Percentiles rank a stretch among this genome's conserved stretches.
These are phyloP conservation scores for Ctenodactylus gundi DNA, from an alignment of 2,113 vertebrate genomes.

Conservation along the genomic window DNA sequence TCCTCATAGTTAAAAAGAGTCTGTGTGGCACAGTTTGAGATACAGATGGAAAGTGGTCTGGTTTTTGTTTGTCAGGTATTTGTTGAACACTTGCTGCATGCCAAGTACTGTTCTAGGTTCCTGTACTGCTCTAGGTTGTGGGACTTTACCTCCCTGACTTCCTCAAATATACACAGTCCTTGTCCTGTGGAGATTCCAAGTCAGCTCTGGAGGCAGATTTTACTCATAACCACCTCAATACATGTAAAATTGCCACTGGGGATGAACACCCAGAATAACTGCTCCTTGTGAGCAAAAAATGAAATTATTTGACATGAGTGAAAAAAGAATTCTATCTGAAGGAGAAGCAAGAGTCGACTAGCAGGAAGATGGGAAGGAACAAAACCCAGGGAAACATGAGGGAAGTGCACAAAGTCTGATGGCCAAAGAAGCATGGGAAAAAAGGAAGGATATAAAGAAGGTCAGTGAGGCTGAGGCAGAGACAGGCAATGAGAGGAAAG, in stretches of 20 bases:
- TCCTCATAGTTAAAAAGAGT: neutral
- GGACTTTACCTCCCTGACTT: no score
- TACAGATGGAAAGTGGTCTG: neutral
- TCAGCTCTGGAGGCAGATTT: neutral
- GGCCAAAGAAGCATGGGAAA: neutral
- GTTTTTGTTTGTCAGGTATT: neutral
- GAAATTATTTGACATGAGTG: neutral
- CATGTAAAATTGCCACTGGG: neutral
- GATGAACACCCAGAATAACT: neutral
- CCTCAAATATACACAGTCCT: neutral
- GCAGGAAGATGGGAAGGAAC: neutral
- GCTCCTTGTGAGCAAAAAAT: neutral
- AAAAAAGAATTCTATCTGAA: neutral
- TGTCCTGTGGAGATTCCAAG: neutral
- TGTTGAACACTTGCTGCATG: neutral
- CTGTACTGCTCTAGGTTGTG: no score
- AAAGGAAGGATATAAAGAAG: neutral
- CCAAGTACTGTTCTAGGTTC: neutral
- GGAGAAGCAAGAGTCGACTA: neutral
- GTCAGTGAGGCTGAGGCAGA: neutral
- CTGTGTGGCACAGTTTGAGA: no score
- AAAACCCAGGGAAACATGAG: neutral
- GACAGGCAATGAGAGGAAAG: neutral
- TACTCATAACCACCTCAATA: neutral
- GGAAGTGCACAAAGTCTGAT: accelerated